Base-by-base conservation (phyloP, 2,797 vertebrate species). In the Lindbergichthys nudifrons region DNA sequence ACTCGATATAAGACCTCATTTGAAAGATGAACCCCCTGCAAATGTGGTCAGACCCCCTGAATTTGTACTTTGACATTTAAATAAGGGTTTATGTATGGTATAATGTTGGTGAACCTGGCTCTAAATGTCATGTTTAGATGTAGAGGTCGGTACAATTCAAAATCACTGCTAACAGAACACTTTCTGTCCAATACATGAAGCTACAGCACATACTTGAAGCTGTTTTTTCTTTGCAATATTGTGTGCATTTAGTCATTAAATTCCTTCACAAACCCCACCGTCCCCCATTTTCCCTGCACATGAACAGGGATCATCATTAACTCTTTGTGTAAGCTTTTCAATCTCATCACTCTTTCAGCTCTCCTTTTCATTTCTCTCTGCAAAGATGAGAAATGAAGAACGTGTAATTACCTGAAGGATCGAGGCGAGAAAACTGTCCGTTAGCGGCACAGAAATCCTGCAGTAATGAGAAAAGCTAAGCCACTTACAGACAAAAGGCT, bases 401-500 rank as follows among this genome's bases (percentile, higher is more conserved):
- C 57, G 75, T 77, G 77, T 90, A 86, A 89, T 89, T 86, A 88
- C 84, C 77, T 80, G 69, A 69, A 86, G 66, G 65, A 42, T 66
- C 14, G 67, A 78, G 67, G 74, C 52, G 70, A 73, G 46, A 63
- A 21, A 60, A 72, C 74, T 75, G 69, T 72, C 73, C 43, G 76
- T 60, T 63, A 72, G 80, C 77, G 9, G 70, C 51, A 53, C 79
- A 66, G 68, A 80, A 81, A 87, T 79, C 78, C 79, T 67, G 75
- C 77, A 32, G 73, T 87, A 88, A 89, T 89, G 87, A 90, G 82
- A 79, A 88, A 87, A 87, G 73, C 73, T 84, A 79, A 85, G 81
- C 73, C 84, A 84, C 77, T 88, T 77, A 74, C 70, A 73, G 77
- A 84, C 82, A 84, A 89, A 82, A 72, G 82, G 77, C 76, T 45